phyloP scores from a whole-genome alignment of 2,113 vertebrate genomes.

The Ammodytes dubius region DNA sequence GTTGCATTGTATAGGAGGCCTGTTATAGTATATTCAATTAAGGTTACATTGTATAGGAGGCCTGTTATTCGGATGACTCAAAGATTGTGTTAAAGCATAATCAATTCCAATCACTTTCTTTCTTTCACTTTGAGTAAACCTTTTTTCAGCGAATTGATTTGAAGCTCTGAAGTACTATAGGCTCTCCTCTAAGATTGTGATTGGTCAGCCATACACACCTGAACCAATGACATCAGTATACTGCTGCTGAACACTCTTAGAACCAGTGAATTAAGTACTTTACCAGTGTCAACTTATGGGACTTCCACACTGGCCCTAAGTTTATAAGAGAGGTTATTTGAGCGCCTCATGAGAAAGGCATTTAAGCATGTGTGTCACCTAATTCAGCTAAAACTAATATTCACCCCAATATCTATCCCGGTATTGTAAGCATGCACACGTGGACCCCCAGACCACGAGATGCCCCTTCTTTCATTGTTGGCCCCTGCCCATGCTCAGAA shows the following conservation, averaged over 20 bases:
- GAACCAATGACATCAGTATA: not conserved
- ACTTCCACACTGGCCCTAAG: too few relatives aligned
- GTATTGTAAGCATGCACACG: too few relatives aligned
- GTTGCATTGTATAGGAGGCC: not conserved
- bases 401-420: too few relatives aligned
- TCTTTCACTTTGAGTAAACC: conserved; percentile 2
- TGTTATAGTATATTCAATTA: conserved; percentile 7
- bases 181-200: not conserved
- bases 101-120: not conserved
- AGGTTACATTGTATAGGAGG: not conserved
- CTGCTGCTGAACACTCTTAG: not conserved
- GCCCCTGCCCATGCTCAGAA: not conserved
- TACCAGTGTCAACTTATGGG: too few relatives aligned
- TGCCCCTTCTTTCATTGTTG: too few relatives aligned
- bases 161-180: not conserved
- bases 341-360: too few relatives aligned
- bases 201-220: not conserved
- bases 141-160: not conserved
- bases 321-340: too few relatives aligned
- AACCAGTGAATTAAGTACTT: too few relatives aligned
- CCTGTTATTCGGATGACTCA: not conserved
- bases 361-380: too few relatives aligned
- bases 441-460: too few relatives aligned
- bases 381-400: too few relatives aligned
- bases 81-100: not conserved